Evolutionary conservation across 2,888 invertebrate species (phyloP).

Genomic region (Osmoderma eremita): DNA sequence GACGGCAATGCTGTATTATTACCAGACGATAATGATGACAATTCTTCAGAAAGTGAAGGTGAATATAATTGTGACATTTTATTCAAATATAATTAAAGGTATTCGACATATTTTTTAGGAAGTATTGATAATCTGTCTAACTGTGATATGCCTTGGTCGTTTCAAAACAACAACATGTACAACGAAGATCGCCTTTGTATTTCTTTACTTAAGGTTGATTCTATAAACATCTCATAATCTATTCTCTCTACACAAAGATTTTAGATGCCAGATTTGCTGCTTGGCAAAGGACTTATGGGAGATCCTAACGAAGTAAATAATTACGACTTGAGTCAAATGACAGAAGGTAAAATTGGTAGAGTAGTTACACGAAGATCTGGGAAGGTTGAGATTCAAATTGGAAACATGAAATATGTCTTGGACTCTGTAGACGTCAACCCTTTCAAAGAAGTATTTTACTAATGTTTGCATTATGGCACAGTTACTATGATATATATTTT

Average conservation of each 20-base stretch:
- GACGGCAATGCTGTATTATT: slow-evolving; percentile 54
- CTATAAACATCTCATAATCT: not conserved
- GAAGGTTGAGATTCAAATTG: slow-evolving; percentile 57
- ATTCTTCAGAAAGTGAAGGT: slow-evolving; percentile 53
- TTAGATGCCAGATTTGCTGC: slow-evolving; percentile 59
- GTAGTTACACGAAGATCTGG: slow-evolving; percentile 57
- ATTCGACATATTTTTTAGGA: not conserved
- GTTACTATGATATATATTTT: slow-evolving; percentile 4
- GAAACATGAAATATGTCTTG: slow-evolving; percentile 55
- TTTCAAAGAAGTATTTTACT: slow-evolving; percentile 45
- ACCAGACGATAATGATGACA: slow-evolving; percentile 50
- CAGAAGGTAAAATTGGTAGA: slow-evolving; percentile 60
- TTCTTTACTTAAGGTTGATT: slow-evolving; percentile 54
- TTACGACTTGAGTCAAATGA: slow-evolving; percentile 56
- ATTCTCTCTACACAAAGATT: slow-evolving; percentile 39
- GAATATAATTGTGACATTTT: slow-evolving; percentile 49
- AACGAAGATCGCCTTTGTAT: slow-evolving; percentile 55
- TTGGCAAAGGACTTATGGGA: slow-evolving; percentile 58
- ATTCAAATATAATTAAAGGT: not conserved
- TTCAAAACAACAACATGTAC: slow-evolving; percentile 49
- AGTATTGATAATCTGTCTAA: slow-evolving; percentile 17
- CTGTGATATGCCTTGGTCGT: slow-evolving; percentile 29
- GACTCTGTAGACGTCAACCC: slow-evolving; percentile 49
- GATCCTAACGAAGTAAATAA: slow-evolving; percentile 54
- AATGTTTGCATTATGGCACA: not conserved